Base-by-base conservation (phyloP, 2,797 vertebrate genomes). In the Sebastes dallii region DNA sequence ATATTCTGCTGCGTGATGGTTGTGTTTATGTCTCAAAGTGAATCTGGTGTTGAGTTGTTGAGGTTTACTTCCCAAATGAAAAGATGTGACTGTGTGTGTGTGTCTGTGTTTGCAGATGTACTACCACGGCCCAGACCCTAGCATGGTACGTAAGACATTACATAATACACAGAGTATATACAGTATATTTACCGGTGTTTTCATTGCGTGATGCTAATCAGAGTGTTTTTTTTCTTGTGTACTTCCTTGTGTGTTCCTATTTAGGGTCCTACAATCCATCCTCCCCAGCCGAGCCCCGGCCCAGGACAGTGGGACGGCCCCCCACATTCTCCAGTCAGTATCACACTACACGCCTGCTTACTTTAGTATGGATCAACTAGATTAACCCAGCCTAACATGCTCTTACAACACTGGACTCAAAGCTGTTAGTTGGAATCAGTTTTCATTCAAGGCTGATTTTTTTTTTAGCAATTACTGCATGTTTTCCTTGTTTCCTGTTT, bases 271-370 rank as follows among this genome's bases (percentile, higher is more conserved):
- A 4, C 74, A 12, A 61, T 88, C 12, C 50, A 91, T 11, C 89
- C 88, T 58, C 84, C 90, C 20, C 88, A 87, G 61, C 25, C 20
- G 5, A 25, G 18, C 18, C 5, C 77, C 5, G 88, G 83, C 9
- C 86, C 88, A 59, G 89, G 75, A 69, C 88, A 85, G 36, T 92
- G 88, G 86, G 82, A 34, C 0, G 89, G 84, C 25, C 88, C 89
- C 6, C 84, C 89, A 9, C 75, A 88, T 6, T 50, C 81, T 16
- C 64, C 87, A 8, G 91, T 91, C 4, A 89, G 83, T 86, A 46
- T 30, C 52, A 59, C 29, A 42, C 30, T 6, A 39, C 13, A 34
- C 29, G 10, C n/a, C 13, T 29, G 1, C 13, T 72, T 25, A 34
- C 24, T 18, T 42, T 20, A 56, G 46, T 30, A 12, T 42, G 8